phyloP scores from a whole-genome alignment of 2,113 vertebrate species.

The Ceyx margarethae region DNA sequence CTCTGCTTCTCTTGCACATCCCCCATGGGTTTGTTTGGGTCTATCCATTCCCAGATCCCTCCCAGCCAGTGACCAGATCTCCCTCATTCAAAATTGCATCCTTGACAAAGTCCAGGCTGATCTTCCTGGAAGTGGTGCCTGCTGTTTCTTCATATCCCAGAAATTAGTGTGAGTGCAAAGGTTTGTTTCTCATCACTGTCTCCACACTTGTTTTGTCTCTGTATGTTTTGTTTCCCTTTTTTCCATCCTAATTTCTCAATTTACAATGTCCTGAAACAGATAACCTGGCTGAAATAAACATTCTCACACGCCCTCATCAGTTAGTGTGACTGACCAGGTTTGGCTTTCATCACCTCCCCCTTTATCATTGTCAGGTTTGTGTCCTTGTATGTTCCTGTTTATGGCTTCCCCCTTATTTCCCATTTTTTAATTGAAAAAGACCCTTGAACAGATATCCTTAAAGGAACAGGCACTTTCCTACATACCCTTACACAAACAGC shows the following conservation, averaged over 20 bases:
- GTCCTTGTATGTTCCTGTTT: background rate
- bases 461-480: background rate
- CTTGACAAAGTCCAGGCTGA: background rate
- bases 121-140: background rate
- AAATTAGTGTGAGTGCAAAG: background rate
- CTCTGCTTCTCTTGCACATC: background rate
- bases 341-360: background rate
- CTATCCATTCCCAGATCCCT: too few relatives aligned
- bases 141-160: background rate
- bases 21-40: background rate
- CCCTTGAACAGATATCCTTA: background rate
- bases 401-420: background rate
- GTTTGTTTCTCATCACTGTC: background rate
- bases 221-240: background rate
- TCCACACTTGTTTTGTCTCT: background rate
- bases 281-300: background rate
- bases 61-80: fast-evolving
- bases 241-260: background rate
- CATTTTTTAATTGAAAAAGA: background rate
- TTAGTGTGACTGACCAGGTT: background rate
- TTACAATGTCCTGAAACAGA: fast-evolving
- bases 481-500: background rate
- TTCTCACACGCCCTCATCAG: fast-evolving
- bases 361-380: background rate
- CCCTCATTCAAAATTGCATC: fast-evolving